Percentiles rank a stretch among this genome's conserved stretches.
Conservation (phyloP, 2,113 vertebrate genomes). For the Glaucidium brasilianum region DNA sequence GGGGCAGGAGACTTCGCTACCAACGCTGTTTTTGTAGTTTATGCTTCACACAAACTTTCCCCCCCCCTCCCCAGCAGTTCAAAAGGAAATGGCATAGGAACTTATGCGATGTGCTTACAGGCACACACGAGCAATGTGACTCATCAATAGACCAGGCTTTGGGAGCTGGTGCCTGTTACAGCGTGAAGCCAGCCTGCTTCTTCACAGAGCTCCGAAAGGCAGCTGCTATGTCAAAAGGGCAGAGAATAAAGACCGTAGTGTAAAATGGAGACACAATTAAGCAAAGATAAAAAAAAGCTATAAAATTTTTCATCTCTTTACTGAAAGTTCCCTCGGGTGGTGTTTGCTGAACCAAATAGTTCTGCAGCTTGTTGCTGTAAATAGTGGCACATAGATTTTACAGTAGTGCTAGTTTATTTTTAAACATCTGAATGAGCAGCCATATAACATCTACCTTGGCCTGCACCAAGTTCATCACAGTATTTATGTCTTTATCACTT, state of each 20-base stretch:
- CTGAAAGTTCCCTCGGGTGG: conserved; percentile 17
- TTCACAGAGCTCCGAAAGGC: conserved; percentile 69
- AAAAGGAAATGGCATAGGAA: conserved; percentile 13
- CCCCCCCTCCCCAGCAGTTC: not conserved
- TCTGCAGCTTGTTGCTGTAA: conserved; percentile 16
- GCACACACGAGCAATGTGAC: conserved; percentile 66
- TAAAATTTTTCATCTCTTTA: conserved; percentile 43
- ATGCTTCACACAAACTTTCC: not conserved
- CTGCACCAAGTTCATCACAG: not conserved
- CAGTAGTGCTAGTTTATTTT: conserved; percentile 9
- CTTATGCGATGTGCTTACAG: not conserved
- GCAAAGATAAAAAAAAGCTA: conserved; percentile 56
- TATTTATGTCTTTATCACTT: not conserved
- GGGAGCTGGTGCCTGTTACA: conserved; percentile 80
- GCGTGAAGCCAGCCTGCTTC: conserved; percentile 74
- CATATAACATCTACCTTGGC: not conserved
- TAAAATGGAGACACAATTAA: conserved; percentile 70
- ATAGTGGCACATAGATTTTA: not conserved
- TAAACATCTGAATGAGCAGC: not conserved
- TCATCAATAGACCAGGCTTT: conserved; percentile 65
- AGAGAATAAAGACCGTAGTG: conserved; percentile 80
- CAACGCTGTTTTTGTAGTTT: not conserved
- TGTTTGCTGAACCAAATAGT: conserved; percentile 24
- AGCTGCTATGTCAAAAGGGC: conserved; percentile 78
- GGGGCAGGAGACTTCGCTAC: not conserved